phyloP scores from a whole-genome alignment of 2,797 vertebrate genomes.

The Coluber constrictor region DNA sequence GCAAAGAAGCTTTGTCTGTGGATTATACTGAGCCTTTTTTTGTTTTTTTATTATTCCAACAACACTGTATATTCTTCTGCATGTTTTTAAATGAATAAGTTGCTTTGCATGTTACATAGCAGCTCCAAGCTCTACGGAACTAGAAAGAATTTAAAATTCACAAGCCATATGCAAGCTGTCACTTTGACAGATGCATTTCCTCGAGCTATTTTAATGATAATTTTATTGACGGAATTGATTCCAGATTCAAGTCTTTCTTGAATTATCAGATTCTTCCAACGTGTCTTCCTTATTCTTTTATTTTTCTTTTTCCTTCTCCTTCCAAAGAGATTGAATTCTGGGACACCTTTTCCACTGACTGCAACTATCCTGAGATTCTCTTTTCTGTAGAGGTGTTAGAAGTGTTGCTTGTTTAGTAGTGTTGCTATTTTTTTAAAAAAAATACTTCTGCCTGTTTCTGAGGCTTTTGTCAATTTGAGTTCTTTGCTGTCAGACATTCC shows the following conservation, averaged over 20 bases:
- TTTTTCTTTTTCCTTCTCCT: background rate
- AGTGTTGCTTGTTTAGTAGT: background rate
- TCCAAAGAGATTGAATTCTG: slow-evolving; percentile 5
- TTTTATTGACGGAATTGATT: slow-evolving; percentile 43
- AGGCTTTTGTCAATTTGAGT: slow-evolving; percentile 20
- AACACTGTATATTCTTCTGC: background rate
- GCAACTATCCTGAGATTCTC: background rate
- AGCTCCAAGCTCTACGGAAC: slow-evolving; percentile 39
- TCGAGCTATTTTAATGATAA: slow-evolving; percentile 54
- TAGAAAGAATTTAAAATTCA: slow-evolving; percentile 54
- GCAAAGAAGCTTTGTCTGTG: background rate
- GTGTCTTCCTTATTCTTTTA: background rate
- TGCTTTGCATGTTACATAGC: slow-evolving; percentile 40
- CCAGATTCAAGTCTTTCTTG: slow-evolving; percentile 26
- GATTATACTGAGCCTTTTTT: background rate
- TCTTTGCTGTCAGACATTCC: background rate
- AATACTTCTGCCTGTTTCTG: background rate
- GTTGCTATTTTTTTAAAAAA: background rate
- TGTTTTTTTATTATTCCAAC: background rate
- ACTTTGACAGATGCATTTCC: slow-evolving; percentile 61
- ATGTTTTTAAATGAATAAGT: slow-evolving; percentile 19
- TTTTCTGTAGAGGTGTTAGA: slow-evolving; percentile 7
- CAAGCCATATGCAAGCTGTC: slow-evolving; percentile 50
- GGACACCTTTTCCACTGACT: slow-evolving; percentile 8
- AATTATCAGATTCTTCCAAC: slow-evolving; percentile 39